Percentiles rank a stretch among this genome's conserved stretches.
phyloP scores from a whole-genome alignment of 2,888 invertebrate genomes.

The Drosophila ustulata region DNA sequence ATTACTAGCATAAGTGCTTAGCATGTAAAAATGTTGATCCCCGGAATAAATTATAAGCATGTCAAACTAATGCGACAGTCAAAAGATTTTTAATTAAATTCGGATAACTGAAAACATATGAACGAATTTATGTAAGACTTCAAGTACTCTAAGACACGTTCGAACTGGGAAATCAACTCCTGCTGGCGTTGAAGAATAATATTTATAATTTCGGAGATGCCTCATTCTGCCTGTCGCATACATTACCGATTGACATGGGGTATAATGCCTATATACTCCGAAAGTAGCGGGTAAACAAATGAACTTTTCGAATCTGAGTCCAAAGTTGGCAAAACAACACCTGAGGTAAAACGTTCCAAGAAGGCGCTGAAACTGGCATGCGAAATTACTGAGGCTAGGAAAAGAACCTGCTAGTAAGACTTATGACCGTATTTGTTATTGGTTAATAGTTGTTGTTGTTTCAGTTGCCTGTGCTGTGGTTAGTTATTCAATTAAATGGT shows the following conservation, averaged over 20 bases:
- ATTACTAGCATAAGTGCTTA: too few relatives aligned
- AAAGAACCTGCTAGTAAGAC: constrained; percentile 76
- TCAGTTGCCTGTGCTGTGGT: constrained; percentile 38
- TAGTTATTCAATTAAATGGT: constrained; percentile 68
- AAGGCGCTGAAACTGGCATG: constrained; percentile 38
- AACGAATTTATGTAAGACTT: too few relatives aligned
- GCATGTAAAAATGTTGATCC: too few relatives aligned
- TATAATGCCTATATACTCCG: not conserved
- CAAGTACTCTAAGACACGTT: too few relatives aligned
- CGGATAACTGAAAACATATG: too few relatives aligned
- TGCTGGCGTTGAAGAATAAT: too few relatives aligned
- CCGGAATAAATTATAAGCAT: too few relatives aligned
- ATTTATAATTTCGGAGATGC: too few relatives aligned
- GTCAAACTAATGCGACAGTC: not conserved
- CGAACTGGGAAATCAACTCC: too few relatives aligned
- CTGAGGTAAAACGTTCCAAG: constrained; percentile 17
- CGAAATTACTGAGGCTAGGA: constrained; percentile 70
- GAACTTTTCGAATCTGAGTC: constrained; percentile 11
- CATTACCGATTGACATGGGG: too few relatives aligned
- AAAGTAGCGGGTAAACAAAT: constrained; percentile 13
- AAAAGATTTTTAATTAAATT: too few relatives aligned
- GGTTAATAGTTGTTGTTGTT: constrained; percentile 67
- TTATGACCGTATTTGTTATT: constrained; percentile 78
- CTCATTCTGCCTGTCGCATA: too few relatives aligned
- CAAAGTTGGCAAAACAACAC: constrained; percentile 27